Base-by-base conservation (phyloP, 2,888 invertebrate species). In the Tryphoninae sp. region DNA sequence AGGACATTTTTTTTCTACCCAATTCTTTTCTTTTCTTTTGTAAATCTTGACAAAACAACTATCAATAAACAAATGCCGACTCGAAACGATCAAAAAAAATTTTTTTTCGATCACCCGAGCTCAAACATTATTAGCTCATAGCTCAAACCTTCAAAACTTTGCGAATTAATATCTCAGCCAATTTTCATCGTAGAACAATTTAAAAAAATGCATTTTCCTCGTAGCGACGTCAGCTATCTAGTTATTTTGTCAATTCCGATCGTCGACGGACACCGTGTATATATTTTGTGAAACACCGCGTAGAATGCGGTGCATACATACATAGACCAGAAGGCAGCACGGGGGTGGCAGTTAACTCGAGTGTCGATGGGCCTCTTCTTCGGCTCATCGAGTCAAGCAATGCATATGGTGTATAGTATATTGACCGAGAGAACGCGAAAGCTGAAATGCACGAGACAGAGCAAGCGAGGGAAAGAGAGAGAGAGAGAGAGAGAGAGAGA, bases 301-400 rank as follows among this genome's bases (percentile, higher is more conserved):
- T 59, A 40, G 19, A 33, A 4, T 33, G 33, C 33, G 33, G 33
- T 33, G 33, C 33, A 33, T 6, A 33, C 6, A 3, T 42, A 49
- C 49, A 74, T 74, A 4, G 19, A 6, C 16, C 26, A 13, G 53
- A n/a, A 53, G 40, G 64, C 51, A 69, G 59, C 16, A 53, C 55
- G 55, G 59, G 55, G 62, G 51, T 69, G 64, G 77, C 64, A 78
- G 78, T 81, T 78, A 81, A 78, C 64, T 78, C 53, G 69, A 81
- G 73, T 81, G 73, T 78, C 81, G 77, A 78, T 74, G 75, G 74
- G 65, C 58, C 80, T 67, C 78, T 75, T 71, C 45, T 68, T 75
- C 72, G 71, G 71, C 67, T 72, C 75, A 65, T 75, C 72, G 65
- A 26, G 53, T 67, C 51, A 58, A 76, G 67, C 71, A 71, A 65